Conservation (phyloP, 2,113 vertebrate species). For the Aptenodytes forsteri region DNA sequence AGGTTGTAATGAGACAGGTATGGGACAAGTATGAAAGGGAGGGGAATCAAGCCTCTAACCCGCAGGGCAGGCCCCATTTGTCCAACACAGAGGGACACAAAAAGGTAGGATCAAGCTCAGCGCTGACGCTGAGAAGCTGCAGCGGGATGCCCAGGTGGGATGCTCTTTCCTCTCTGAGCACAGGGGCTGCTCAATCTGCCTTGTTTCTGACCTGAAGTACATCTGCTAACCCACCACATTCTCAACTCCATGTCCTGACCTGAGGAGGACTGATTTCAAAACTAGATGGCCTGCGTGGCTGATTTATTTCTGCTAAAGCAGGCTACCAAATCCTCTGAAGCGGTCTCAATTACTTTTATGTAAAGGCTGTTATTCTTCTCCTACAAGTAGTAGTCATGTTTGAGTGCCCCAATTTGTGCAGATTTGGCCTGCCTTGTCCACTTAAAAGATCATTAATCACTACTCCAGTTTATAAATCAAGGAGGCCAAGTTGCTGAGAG, state of each 20-base stretch:
- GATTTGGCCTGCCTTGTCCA: conserved; percentile 89
- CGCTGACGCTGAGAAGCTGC: background rate
- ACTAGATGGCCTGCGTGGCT: conserved; percentile 66
- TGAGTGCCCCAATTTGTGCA: conserved; percentile 78
- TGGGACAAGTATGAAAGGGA: background rate
- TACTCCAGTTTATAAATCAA: conserved; percentile 94
- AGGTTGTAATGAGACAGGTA: accelerated
- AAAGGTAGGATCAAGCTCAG: background rate
- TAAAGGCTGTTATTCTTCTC: conserved; percentile 76
- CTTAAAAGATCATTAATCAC: conserved; percentile 98
- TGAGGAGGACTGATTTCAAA: conserved; percentile 71
- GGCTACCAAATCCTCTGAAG: conserved; percentile 74
- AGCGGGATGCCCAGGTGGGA: background rate
- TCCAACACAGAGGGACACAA: background rate
- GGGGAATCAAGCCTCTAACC: background rate
- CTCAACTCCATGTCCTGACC: conserved; percentile 23
- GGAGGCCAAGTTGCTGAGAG: conserved; percentile 83
- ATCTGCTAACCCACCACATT: background rate
- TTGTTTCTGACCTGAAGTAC: background rate
- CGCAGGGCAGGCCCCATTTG: background rate
- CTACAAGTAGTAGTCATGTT: conserved; percentile 81
- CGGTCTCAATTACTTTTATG: conserved; percentile 77
- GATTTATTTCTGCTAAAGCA: conserved; percentile 82
- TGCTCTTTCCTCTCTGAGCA: background rate
- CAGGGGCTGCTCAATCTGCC: no score